Percentiles rank a stretch among this genome's conserved stretches.
These are phyloP conservation scores for Pelosia muscerda DNA, from an alignment of 2,888 invertebrate genomes.

Conservation along the genomic window DNA sequence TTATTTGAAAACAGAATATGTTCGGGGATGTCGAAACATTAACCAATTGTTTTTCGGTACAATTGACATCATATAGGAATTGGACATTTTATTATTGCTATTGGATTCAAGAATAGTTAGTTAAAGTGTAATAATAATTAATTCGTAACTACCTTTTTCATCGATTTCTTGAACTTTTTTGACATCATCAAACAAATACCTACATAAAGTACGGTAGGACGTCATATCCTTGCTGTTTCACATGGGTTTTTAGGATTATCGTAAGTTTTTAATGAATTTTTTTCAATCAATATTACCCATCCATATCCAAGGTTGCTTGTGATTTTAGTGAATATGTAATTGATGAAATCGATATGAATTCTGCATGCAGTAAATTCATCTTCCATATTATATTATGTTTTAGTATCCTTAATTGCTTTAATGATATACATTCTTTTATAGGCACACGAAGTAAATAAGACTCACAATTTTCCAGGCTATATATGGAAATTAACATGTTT, in stretches of 20 bases:
- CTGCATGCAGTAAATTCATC: neutral
- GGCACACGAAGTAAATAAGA: neutral
- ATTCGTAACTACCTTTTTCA: no score
- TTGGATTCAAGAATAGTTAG: no score
- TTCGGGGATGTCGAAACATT: constrained; percentile 35
- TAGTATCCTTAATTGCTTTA: neutral
- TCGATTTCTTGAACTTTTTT: no score
- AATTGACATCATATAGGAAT: neutral
- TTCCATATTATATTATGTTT: neutral
- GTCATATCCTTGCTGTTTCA: neutral
- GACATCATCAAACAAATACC: no score
- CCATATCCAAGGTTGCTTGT: neutral
- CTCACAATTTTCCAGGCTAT: neutral
- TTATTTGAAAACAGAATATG: constrained; percentile 31
- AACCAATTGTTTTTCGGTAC: constrained; percentile 22
- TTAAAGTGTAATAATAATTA: no score
- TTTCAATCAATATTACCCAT: neutral
- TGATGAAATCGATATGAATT: neutral
- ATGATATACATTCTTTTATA: no score
- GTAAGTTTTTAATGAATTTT: no score
- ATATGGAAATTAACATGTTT: neutral
- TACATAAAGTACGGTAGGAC: neutral
- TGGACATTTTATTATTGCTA: neutral
- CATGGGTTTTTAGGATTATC: neutral
- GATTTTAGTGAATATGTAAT: neutral